These are phyloP conservation scores for Pseudanteris insignis DNA, from an alignment of 2,888 invertebrate species.

Conservation along the genomic window DNA sequence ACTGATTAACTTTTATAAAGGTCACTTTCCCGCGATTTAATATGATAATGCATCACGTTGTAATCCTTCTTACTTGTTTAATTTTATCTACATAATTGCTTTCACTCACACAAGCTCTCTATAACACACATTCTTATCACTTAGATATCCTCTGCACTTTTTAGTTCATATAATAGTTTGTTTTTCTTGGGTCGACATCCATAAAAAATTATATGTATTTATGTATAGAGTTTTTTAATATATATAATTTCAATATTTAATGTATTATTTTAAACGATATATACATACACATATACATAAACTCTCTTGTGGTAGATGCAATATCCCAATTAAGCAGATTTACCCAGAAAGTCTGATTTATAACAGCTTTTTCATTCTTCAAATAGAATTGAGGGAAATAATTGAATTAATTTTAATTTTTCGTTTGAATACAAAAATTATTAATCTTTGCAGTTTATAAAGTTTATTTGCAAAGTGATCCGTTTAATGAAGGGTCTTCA, in stretches of 20 bases:
- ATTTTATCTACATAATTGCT: constrained; percentile 19
- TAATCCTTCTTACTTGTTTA: constrained; percentile 21
- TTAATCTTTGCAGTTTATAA: no score
- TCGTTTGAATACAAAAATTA: no score
- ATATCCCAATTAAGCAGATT: no score
- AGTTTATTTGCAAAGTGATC: no score
- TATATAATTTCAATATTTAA: constrained; percentile 36
- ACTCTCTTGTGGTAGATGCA: no score
- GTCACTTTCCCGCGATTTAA: constrained; percentile 43
- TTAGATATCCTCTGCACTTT: constrained; percentile 23
- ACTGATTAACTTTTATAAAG: constrained; percentile 36
- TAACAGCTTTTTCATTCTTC: no score
- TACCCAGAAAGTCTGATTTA: no score
- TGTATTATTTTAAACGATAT: constrained; percentile 30
- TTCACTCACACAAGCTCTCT: constrained; percentile 12
- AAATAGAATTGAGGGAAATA: no score
- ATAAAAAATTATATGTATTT: constrained; percentile 41
- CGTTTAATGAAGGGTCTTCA: no score
- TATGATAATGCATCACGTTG: constrained; percentile 39
- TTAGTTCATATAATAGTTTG: constrained; percentile 27
- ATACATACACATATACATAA: constrained; percentile 28
- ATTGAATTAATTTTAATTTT: no score
- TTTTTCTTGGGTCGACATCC: constrained; percentile 34
- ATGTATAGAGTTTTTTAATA: constrained; percentile 24
- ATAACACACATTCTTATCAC: constrained; percentile 15